phyloP scores from a whole-genome alignment of 2,797 vertebrate genomes.

The Pelochelys cantorii region DNA sequence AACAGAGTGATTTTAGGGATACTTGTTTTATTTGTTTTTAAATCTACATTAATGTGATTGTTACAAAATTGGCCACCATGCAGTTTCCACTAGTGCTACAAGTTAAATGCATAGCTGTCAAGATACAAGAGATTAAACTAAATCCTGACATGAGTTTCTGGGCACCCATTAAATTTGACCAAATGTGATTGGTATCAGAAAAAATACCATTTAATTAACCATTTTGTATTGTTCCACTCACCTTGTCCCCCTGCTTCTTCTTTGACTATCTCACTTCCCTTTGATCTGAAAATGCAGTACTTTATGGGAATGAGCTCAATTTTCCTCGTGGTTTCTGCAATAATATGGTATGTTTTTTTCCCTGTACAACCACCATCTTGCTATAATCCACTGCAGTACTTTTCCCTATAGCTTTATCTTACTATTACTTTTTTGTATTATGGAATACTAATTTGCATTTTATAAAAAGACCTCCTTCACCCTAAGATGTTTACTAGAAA shows the following conservation, averaged over 20 bases:
- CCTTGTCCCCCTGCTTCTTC: neutral
- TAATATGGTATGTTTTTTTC: neutral
- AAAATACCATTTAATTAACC: neutral
- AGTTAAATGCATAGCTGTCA: neutral
- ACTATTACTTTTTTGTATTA: neutral
- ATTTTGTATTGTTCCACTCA: fast-evolving
- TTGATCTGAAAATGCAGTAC: neutral
- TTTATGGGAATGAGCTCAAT: neutral
- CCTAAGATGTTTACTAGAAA: neutral
- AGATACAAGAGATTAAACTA: neutral
- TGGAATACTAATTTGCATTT: neutral
- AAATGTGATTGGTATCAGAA: neutral
- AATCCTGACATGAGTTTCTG: neutral
- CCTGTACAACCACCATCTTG: neutral
- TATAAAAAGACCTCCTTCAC: fast-evolving
- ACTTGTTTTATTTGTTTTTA: neutral
- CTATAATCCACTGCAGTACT: neutral
- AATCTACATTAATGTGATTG: neutral
- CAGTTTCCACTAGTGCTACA: neutral
- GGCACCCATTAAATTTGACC: neutral
- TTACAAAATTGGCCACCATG: neutral
- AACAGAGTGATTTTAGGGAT: neutral
- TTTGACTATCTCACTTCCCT: neutral
- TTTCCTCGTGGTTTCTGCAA: neutral
- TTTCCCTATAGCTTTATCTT: neutral